Base-by-base conservation (phyloP, 2,888 invertebrate genomes). In the Limnephilus rhombicus region DNA sequence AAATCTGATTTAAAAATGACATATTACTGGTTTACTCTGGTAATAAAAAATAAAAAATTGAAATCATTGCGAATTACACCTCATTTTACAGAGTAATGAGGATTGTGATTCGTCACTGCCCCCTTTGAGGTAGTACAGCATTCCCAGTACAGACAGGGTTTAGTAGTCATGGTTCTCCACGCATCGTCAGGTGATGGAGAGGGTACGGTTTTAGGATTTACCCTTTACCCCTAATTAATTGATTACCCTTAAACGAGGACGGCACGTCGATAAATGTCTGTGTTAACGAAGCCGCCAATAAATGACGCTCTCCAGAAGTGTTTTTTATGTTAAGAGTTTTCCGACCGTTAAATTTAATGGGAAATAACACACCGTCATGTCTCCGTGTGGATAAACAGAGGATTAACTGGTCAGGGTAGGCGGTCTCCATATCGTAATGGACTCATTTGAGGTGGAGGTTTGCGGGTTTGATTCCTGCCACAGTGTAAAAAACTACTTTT, bases 221-320 rank as follows among this genome's bases (percentile, higher is more conserved):
- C 88, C 88, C 88, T 88, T 88, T 83, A 82, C 85, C 89, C 89
- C 91, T 90, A 91, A 91, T 91, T 91, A 91, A 91, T 91, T 85
- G 89, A 91, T 91, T 85, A 85, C 82, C 91, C 91, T 89, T 85
- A 68, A 91, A 91, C 89, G 89, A 85, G 89, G 89, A 83, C 68
- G 88, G 88, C 53, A 83, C 53, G 91, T 89, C 91, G 89, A 90
- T 91, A 89, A 89, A 91, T 91, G 85, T 85, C 89, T 53, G 89
- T 88, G 91, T 91, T 91, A 80, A 89, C 91, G 82, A 91, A 88
- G 82, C 87, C 81, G 31, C 90, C 68, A 85, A 90, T 90, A 90
- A 90, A 41, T 81, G 89, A 45, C 37, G 53, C 68, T 68, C 68
- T 68, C 68, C 68, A 68, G 68, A 68, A 68, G 68, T 68, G 68